These are phyloP conservation scores for Motacilla tschutschensis DNA, from an alignment of 2,113 vertebrate genomes.

Conservation along the genomic window DNA sequence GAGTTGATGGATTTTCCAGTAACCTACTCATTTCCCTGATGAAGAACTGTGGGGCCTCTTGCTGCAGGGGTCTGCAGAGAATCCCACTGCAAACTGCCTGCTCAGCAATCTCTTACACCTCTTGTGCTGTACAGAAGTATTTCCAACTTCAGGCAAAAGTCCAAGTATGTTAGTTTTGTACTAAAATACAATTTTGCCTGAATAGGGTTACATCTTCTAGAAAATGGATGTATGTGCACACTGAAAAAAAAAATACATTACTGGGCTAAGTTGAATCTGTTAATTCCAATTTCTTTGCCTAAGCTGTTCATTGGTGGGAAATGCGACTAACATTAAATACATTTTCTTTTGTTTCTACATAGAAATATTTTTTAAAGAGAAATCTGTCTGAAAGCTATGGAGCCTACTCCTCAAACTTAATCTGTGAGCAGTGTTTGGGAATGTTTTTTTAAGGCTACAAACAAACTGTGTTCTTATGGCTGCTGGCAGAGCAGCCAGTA, in stretches of 20 bases:
- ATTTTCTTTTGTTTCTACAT: neutral
- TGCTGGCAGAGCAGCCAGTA: neutral
- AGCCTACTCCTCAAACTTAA: neutral
- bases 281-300: neutral
- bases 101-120: neutral
- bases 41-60: neutral
- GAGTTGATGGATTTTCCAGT: neutral
- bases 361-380: neutral
- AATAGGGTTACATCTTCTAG: neutral
- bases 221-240: neutral
- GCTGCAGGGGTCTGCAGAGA: neutral
- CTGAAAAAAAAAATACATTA: neutral
- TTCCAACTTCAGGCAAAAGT: neutral
- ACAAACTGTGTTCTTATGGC: neutral
- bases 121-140: neutral
- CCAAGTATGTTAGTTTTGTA: neutral
- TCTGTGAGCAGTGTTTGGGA: neutral
- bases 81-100: accelerated
- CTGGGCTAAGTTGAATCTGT: neutral
- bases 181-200: neutral
- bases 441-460: neutral
- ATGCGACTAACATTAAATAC: neutral
- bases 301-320: neutral
- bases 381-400: neutral
- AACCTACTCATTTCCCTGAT: neutral